Percentiles rank a stretch among this genome's conserved stretches.
Evolutionary conservation across 2,888 invertebrate genomes (phyloP).

Genomic region (Cantharis rufa): DNA sequence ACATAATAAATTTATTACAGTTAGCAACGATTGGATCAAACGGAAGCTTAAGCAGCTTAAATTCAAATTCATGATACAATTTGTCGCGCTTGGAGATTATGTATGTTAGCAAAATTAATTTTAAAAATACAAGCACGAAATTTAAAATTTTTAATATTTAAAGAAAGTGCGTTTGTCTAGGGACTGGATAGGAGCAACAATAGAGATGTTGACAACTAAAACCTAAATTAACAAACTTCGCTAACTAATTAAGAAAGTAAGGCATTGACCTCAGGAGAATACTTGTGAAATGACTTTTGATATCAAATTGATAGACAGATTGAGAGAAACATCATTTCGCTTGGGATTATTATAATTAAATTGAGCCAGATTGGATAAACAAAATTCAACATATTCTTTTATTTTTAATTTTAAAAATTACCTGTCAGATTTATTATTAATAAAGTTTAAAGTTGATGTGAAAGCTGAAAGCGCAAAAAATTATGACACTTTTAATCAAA

Average conservation of each 20-base stretch:
- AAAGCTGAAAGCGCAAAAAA: background rate
- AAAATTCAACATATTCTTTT: conserved; percentile 12
- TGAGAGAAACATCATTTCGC: conserved; percentile 30
- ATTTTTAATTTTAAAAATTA: background rate
- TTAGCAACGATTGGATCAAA: conserved; percentile 6
- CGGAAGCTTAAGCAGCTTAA: conserved; percentile 5
- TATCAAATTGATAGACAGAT: conserved; percentile 39
- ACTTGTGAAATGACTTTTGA: conserved; percentile 32
- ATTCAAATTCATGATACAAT: conserved; percentile 2
- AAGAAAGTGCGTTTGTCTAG: background rate
- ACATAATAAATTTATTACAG: conserved; percentile 10
- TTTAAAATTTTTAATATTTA: background rate
- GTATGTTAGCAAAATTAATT: background rate
- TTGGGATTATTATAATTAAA: conserved; percentile 33
- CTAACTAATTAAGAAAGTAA: conserved; percentile 55
- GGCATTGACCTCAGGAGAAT: conserved; percentile 48
- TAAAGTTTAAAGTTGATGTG: background rate
- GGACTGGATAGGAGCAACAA: conserved; percentile 19
- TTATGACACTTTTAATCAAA: background rate
- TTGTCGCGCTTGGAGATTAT: background rate
- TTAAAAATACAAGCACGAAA: background rate
- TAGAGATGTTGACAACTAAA: conserved; percentile 50
- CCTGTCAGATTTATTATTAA: background rate
- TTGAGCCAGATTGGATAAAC: conserved; percentile 15
- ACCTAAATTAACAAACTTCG: conserved; percentile 55